A percentile compares a stretch with the other conserved stretches of the same genome.
phyloP scores from a whole-genome alignment of 2,113 vertebrate genomes.

The Boulengeromyrus knoepffleri region DNA sequence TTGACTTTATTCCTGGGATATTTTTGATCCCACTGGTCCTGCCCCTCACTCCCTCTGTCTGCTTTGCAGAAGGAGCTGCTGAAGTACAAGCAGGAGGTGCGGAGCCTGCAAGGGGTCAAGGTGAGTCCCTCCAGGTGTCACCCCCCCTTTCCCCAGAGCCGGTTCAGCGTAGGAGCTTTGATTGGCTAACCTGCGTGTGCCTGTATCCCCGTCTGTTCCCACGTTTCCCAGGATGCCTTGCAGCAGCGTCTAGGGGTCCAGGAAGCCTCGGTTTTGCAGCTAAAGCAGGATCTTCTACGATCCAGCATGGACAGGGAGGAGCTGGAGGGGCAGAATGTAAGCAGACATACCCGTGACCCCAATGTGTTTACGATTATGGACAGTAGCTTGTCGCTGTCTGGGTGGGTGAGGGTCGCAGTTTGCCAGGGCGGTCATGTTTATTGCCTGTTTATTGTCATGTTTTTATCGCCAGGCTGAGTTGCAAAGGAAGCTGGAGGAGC shows the following conservation, averaged over 20 bases:
- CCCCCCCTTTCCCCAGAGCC: not conserved
- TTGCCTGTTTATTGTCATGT: not conserved
- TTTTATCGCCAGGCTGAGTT: slow-evolving; percentile 69
- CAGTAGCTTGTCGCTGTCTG: not conserved
- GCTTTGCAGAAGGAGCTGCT: slow-evolving; percentile 78
- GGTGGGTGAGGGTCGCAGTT: not conserved
- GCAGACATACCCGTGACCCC: slow-evolving; percentile 15
- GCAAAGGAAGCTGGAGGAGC: slow-evolving; percentile 88
- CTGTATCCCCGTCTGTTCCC: not conserved
- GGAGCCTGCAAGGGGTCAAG: slow-evolving; percentile 89
- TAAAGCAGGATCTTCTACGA: slow-evolving; percentile 90
- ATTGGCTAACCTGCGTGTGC: not conserved
- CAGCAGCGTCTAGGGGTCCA: slow-evolving; percentile 85
- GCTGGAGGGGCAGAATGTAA: slow-evolving; percentile 81
- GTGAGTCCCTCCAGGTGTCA: slow-evolving; percentile 41
- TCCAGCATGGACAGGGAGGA: slow-evolving; percentile 83
- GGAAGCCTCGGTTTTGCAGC: slow-evolving; percentile 81
- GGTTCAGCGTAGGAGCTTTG: not conserved
- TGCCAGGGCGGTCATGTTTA: not conserved
- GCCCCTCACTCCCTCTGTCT: not conserved
- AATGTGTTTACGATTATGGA: not conserved
- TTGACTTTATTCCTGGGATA: not conserved
- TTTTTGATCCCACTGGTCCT: not conserved
- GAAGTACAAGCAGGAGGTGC: slow-evolving; percentile 83
- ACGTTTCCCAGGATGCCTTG: slow-evolving; percentile 73